Evolutionary conservation across 92 coral and sea anemone species (phyloP).

Genomic region (Umimayanthus chanpuru): DNA sequence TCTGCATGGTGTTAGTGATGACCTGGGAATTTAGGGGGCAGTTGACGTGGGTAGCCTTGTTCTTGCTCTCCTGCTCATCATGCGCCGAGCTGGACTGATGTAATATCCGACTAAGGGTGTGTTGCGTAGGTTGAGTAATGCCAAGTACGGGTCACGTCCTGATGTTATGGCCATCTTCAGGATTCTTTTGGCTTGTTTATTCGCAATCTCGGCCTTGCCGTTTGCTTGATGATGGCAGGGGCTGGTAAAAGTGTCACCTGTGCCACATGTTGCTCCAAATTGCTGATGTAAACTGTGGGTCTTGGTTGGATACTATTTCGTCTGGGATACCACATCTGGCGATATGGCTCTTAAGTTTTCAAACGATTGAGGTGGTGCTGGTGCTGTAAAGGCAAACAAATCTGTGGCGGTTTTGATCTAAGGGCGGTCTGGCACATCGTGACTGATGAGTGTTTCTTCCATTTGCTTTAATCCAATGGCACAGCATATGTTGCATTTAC

Average conservation of each 20-base stretch:
- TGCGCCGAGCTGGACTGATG: constrained; percentile 47
- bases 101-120: constrained; percentile 46
- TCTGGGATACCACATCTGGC: constrained; percentile 57
- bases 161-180: constrained; percentile 36
- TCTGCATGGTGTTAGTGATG: background rate
- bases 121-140: constrained; percentile 25
- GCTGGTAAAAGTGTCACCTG: background rate
- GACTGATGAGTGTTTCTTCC: constrained; percentile 49
- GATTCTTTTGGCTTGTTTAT: constrained; percentile 45
- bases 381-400: constrained; percentile 42
- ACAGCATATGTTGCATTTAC: constrained; percentile 46
- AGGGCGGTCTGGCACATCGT: constrained; percentile 37
- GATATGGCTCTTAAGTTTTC: background rate
- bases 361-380: constrained; percentile 26
- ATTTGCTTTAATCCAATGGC: constrained; percentile 15
- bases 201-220: constrained; percentile 54
- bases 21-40: constrained; percentile 1
- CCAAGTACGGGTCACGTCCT: background rate
- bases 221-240: constrained; percentile 35
- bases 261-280: background rate
- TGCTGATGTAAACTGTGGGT: background rate
- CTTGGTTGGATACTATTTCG: background rate
- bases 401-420: constrained; percentile 20
- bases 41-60: constrained; percentile 18
- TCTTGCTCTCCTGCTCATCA: constrained; percentile 45